Conservation (phyloP, 1,140 invertebrate species). For the Ptiloglossa arizonensis region DNA sequence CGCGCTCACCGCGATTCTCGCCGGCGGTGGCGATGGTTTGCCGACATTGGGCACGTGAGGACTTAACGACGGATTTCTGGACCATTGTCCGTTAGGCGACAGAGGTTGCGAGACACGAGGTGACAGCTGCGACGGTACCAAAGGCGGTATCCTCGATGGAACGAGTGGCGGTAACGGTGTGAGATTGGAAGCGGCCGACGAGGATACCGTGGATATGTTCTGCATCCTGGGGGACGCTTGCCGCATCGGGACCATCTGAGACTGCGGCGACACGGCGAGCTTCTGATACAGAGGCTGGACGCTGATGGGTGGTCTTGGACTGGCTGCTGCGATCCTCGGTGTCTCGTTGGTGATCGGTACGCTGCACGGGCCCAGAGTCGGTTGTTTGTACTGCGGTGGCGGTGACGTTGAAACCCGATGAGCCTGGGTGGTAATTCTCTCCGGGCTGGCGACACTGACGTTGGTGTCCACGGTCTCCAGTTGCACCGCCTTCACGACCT, state of each 20-base stretch:
- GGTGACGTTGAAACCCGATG: conserved; percentile 48
- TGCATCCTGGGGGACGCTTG: conserved; percentile 75
- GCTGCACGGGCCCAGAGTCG: conserved; percentile 56
- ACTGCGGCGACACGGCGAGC: conserved; percentile 74
- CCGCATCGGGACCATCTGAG: conserved; percentile 72
- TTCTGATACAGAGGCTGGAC: conserved; percentile 76
- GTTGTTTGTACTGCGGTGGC: conserved; percentile 68
- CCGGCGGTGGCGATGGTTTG: conserved; percentile 60
- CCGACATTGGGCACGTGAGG: conserved; percentile 59
- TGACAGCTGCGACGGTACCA: conserved; percentile 70
- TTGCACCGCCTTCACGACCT: conserved; percentile 46
- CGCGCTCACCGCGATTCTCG: conserved; percentile 75
- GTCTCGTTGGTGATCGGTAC: conserved; percentile 66
- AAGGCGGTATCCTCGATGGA: conserved; percentile 69
- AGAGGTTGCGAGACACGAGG: conserved; percentile 70
- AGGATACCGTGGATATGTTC: conserved; percentile 58
- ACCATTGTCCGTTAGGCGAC: conserved; percentile 79
- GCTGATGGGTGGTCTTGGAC: conserved; percentile 66
- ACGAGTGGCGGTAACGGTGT: conserved; percentile 66
- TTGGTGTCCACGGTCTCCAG: conserved; percentile 32
- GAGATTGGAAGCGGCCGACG: conserved; percentile 50
- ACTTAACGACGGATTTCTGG: conserved; percentile 59
- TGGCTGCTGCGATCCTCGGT: conserved; percentile 63
- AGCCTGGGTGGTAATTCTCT: conserved; percentile 24
- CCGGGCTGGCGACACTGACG: conserved; percentile 43